Base-by-base conservation (phyloP, 2,888 invertebrate species). In the Leptinotarsa rubiginosa region DNA sequence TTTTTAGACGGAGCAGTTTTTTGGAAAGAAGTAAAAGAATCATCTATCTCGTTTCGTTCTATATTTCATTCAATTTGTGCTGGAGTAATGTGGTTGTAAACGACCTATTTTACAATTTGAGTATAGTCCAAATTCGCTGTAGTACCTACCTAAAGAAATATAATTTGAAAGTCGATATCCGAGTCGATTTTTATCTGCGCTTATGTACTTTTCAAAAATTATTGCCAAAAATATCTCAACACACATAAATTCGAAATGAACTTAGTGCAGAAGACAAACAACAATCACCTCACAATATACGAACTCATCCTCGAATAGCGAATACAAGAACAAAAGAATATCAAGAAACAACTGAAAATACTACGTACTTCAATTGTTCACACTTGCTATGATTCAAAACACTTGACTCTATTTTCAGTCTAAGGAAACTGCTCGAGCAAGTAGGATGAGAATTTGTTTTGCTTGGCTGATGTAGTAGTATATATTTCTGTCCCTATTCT, bases 341-440 rank as follows among this genome's bases (percentile, higher is more conserved):
- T 69, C 72, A 74, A 72, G 74, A 70, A 74, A 76, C 74, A 73
- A 75, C 77, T 73, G 77, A 75, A 78, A 77, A 78, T 77, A 74
- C 75, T 70, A 72, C 69, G 76, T 78, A 74, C 73, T 75, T 70
- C 76, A 76, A 78, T 78, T 78, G 78, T 78, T 78, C 72, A 70
- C 78, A 78, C 78, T 78, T 72, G 74, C 74, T 71, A 72, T 72
- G 75, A 77, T 77, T 78, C 75, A 75, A 73, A 78, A 75, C 77
- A 73, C 78, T 78, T 77, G 77, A 78, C 75, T 77, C 78, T 78
- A 78, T 78, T 78, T 78, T 73, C 74, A 77, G 74, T 75, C 70
- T 77, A 74, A 77, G 74, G 66, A 77, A 75, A 76, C 76, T 76
- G 72, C 76, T 77, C 74, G 72, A 78, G 78, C 69, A 77, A 72